Conservation (phyloP, 2,113 vertebrate genomes). For the Copsychus sechellarum region DNA sequence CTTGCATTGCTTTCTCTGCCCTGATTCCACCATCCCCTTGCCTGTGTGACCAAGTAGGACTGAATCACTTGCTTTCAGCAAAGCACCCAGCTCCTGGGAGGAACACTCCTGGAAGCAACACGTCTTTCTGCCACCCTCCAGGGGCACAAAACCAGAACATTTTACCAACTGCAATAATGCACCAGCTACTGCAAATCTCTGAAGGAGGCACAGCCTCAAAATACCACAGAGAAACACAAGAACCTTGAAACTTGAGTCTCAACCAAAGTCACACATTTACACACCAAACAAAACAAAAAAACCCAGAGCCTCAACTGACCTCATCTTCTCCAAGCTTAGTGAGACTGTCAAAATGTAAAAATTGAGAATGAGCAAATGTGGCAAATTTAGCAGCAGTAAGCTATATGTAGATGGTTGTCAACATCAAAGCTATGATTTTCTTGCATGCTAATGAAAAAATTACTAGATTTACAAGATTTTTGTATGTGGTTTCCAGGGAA, state of each 20-base stretch:
- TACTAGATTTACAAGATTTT: background rate
- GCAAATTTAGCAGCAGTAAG: background rate
- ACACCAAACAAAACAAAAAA: background rate
- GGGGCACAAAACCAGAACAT: background rate
- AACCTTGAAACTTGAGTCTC: background rate
- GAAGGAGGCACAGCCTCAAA: background rate
- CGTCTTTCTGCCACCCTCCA: background rate
- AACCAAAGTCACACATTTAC: background rate
- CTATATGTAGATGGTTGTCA: background rate
- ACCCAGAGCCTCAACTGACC: background rate
- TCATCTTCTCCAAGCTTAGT: background rate
- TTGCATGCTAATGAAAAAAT: background rate
- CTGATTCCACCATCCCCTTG: background rate
- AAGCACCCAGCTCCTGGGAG: background rate
- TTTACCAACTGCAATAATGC: background rate
- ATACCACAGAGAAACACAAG: background rate
- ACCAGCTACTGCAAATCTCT: background rate
- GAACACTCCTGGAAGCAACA: background rate
- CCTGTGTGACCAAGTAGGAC: background rate
- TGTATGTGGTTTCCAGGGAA: background rate
- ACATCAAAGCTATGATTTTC: background rate
- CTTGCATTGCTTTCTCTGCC: background rate
- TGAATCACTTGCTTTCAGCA: background rate
- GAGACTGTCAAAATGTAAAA: background rate
- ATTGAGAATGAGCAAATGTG: fast-evolving